Base-by-base conservation (phyloP, 2,797 vertebrate genomes). In the Chelon auratus region DNA sequence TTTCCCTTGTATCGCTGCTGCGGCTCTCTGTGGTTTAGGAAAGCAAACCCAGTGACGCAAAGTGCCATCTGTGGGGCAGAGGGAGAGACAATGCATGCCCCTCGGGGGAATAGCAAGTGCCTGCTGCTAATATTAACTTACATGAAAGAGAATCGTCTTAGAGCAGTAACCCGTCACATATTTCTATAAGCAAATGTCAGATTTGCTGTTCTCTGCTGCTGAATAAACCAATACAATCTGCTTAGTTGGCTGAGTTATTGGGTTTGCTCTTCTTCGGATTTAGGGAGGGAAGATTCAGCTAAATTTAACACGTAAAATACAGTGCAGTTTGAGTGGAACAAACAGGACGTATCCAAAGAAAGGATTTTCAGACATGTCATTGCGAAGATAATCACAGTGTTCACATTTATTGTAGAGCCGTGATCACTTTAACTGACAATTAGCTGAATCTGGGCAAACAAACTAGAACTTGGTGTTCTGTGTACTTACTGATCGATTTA, bases 1-100 rank as follows among this genome's bases (percentile, higher is more conserved):
- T 78, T 92, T 89, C 87, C 91, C 90, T 88, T 80, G 84, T 80
- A 48, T 79, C 53, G 78, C 89, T 66, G 62, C 63, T 30, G 18
- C 15, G 61, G 63, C 68, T 80, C 83, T 70, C 30, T 83, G 83
- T n/a, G 88, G 80, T 87, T 90, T 63, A 87, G 78, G 63, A 89
- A 75, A 87, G 80, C 83, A 70, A 90, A 84, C 64, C 72, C 71
- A 43, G 18, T 87, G 87, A 92, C 73, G 77, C 83, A 90, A 66
- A 89, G 80, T 68, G 68, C 81, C 87, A 89, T 89, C 86, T 90
- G 89, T 76, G 61, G 81, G 86, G 73, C 36, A 70, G 59, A 65
- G 75, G 73, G 36, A 70, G 59, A 65, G 75, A 88, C 79, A 84
- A 86, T 80, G 15, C 74, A 67, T 4, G 33, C 52, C 86, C 86